Conservation (phyloP, 2,888 invertebrate genomes). For the Nephrotoma guestfalica region DNA sequence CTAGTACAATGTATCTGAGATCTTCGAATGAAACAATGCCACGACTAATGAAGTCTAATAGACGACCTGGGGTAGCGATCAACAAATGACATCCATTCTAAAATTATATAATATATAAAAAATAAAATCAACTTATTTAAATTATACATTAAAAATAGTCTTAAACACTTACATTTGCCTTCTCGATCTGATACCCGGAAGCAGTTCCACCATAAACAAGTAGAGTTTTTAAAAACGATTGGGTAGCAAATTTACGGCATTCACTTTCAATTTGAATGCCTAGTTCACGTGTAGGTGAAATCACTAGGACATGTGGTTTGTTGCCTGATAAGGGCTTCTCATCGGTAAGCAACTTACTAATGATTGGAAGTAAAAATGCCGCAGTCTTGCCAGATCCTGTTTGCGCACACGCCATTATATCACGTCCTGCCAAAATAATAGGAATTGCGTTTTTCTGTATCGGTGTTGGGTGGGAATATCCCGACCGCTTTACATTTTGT, state of each 20-base stretch:
- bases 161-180: slow-evolving; percentile 33
- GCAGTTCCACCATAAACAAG: slow-evolving; percentile 81
- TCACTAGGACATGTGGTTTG: slow-evolving; percentile 69
- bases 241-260: slow-evolving; percentile 64
- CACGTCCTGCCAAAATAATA: slow-evolving; percentile 60
- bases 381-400: slow-evolving; percentile 98
- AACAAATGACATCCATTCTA: slow-evolving; percentile 84
- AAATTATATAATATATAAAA: slow-evolving; percentile 14
- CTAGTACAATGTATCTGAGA: slow-evolving; percentile 79
- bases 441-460: slow-evolving; percentile 88
- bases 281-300: slow-evolving; percentile 87
- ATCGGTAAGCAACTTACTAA: slow-evolving; percentile 51
- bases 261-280: slow-evolving; percentile 78
- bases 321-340: slow-evolving; percentile 37
- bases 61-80: slow-evolving; percentile 94
- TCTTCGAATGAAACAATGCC: slow-evolving; percentile 81
- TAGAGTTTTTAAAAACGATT: slow-evolving; percentile 56
- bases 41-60: slow-evolving; percentile 89
- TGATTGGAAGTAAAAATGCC: slow-evolving; percentile 83
- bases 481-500: slow-evolving; percentile 63
- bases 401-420: slow-evolving; percentile 95
- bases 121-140: slow-evolving; percentile 6
- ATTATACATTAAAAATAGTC: too few species aligned
- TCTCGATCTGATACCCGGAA: slow-evolving; percentile 52
- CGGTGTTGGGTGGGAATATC: slow-evolving; percentile 78